These are phyloP conservation scores for Drosophila tristis DNA, from an alignment of 1,140 invertebrate genomes.

Conservation along the genomic window DNA sequence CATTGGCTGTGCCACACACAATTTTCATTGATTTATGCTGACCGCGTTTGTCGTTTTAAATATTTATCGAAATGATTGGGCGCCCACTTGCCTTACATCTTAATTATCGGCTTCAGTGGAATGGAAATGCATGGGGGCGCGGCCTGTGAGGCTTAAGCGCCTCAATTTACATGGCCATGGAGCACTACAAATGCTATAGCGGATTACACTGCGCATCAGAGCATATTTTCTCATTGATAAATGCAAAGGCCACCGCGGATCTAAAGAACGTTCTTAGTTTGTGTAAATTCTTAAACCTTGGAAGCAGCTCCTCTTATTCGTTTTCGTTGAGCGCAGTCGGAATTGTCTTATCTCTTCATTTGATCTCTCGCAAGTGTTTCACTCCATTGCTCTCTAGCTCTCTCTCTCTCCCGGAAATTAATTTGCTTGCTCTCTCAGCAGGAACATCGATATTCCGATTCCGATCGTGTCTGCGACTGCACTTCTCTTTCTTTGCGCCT, in stretches of 20 bases:
- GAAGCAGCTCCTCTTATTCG: too few species aligned
- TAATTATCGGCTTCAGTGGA: conserved; percentile 45
- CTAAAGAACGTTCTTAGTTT: neutral
- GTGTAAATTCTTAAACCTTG: neutral
- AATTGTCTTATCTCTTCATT: conserved; percentile 1
- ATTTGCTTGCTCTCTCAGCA: too few species aligned
- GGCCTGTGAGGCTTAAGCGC: conserved; percentile 11
- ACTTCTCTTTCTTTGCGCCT: too few species aligned
- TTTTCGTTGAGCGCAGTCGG: neutral
- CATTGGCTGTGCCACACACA: conserved; percentile 22
- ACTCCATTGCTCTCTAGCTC: too few species aligned
- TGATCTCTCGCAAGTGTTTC: neutral
- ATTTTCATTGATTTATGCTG: conserved; percentile 58
- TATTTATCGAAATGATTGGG: conserved; percentile 65
- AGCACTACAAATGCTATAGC: conserved; percentile 19
- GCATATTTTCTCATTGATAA: neutral
- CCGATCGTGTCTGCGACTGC: too few species aligned
- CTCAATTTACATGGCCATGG: conserved; percentile 50
- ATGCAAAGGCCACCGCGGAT: too few species aligned
- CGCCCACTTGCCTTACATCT: conserved; percentile 55
- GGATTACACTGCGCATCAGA: conserved; percentile 45
- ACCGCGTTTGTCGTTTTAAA: conserved; percentile 60
- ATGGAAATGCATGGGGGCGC: conserved; percentile 39
- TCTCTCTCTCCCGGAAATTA: too few species aligned
- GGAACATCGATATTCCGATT: too few species aligned